A percentile compares a stretch with the other conserved stretches of the same genome.
These are phyloP conservation scores for Paracyclopina nana DNA, from an alignment of 1,140 invertebrate genomes.

Conservation along the genomic window DNA sequence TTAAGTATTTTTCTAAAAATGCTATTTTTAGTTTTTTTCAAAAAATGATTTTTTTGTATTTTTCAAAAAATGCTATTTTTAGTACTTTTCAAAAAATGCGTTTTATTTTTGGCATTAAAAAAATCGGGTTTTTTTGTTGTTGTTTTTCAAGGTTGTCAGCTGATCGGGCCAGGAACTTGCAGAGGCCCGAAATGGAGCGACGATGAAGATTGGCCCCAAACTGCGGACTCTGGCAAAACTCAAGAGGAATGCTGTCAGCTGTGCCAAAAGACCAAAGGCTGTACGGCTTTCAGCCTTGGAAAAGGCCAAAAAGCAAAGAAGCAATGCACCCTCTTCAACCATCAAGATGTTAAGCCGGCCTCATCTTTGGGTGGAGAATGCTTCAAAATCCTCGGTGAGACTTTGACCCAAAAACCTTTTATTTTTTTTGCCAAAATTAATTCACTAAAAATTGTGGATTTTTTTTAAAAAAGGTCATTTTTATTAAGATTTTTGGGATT, in stretches of 20 bases:
- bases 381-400: not conserved
- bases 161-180: slow-evolving; percentile 9
- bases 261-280: slow-evolving; percentile 3
- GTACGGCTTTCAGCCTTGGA: slow-evolving; percentile 3
- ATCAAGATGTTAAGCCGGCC: slow-evolving; percentile 5
- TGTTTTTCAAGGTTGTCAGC: slow-evolving; percentile 4
- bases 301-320: not conserved
- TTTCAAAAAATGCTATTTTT: not conserved
- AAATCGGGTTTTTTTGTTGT: too few relatives aligned
- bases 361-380: slow-evolving; percentile 2
- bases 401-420: not conserved
- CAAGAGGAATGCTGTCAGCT: slow-evolving; percentile 1
- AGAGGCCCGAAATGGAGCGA: slow-evolving; percentile 9
- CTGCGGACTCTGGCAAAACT: not conserved
- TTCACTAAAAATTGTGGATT: not conserved
- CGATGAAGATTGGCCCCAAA: slow-evolving; percentile 9
- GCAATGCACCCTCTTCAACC: slow-evolving; percentile 3
- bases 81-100: too few relatives aligned
- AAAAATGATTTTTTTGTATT: not conserved
- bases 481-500: not conserved
- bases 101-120: too few relatives aligned
- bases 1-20: not conserved
- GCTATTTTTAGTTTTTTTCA: not conserved
- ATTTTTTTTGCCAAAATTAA: not conserved
- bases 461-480: not conserved